Base-by-base conservation (phyloP, 2,888 invertebrate species). In the Griposia aprilina region DNA sequence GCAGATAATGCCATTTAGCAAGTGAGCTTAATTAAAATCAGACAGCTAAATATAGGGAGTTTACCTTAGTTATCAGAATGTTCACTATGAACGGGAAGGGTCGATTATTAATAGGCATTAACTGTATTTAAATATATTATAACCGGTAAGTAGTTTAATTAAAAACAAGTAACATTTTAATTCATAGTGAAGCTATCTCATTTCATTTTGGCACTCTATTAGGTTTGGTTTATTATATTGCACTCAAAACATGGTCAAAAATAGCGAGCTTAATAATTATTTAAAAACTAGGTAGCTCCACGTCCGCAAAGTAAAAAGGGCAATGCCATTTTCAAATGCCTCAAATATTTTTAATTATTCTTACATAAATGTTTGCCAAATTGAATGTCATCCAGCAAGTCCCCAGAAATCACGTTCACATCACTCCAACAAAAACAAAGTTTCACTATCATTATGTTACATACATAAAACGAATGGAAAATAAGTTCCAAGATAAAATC, bases 241-340 rank as follows among this genome's bases (percentile, higher is more conserved):
- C 45, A 75, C 8, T 36, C 15, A 45, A 48, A 57, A 20, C 20
- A 45, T 65, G 13, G 20, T 17, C 26, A 60, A 60, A 15, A 36
- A 50, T 57, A 30, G 26, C 48, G 2, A n/a, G 50, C 50, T 7
- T 62, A 41, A 6, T 67, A 45, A 30, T 63, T 41, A 41, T 41
- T 41, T 66, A 62, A 70, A 81, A 70, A 55, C 23, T 69, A 57
- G n/a, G 73, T 73, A 78, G 74, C 76, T 90, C 90, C 89, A 90
- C 90, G 90, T 90, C 86, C 72, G 81, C 90, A 90, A 90, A 90
- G 76, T 74, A 80, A 84, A 82, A 84, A 81, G 68, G 69, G 71
- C 59, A 85, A 79, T 84, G 80, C 82, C 85, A 84, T 90, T 87
- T 88, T 80, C 78, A 78, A 79, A 70, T 78, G 73, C 36, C 52